These are phyloP conservation scores for Lepeophtheirus nordmannii DNA, from an alignment of 2,888 invertebrate genomes.

Conservation along the genomic window DNA sequence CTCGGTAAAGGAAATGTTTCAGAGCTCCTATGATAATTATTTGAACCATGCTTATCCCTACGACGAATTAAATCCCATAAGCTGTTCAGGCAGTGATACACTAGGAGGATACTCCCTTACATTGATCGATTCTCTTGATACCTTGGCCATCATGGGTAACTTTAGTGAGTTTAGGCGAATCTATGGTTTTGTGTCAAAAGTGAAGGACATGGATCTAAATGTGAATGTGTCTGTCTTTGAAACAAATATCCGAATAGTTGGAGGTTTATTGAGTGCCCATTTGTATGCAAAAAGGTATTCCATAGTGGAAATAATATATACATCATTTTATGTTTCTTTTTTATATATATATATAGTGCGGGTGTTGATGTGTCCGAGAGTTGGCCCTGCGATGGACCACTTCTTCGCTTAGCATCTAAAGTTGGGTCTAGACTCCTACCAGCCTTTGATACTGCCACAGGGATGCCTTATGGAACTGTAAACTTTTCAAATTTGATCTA, in stretches of 20 bases:
- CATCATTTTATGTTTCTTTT: not conserved
- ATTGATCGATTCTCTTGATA: conserved; percentile 45
- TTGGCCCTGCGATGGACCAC: conserved; percentile 94
- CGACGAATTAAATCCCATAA: conserved; percentile 47
- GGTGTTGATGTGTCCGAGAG: conserved; percentile 68
- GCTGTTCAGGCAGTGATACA: conserved; percentile 84
- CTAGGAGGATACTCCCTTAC: conserved; percentile 53
- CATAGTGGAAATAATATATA: conserved; percentile 16
- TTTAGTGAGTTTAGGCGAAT: conserved; percentile 43
- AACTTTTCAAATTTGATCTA: conserved; percentile 32
- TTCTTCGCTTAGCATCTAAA: conserved; percentile 80
- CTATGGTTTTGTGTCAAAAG: conserved; percentile 35
- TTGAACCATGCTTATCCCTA: conserved; percentile 46
- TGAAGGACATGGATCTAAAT: conserved; percentile 71
- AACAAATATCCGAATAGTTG: conserved; percentile 94
- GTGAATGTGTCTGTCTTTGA: conserved; percentile 99
- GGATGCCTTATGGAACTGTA: conserved; percentile 90
- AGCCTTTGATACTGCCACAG: conserved; percentile 63
- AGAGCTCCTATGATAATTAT: conserved; percentile 46
- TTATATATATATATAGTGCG: conserved; percentile 45
- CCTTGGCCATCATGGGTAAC: conserved; percentile 45
- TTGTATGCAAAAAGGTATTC: conserved; percentile 60
- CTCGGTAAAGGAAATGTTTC: conserved; percentile 41
- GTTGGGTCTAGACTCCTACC: conserved; percentile 78
- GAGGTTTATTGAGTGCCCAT: conserved; percentile 90